A percentile compares a stretch with the other conserved stretches of the same genome.
phyloP scores from a whole-genome alignment of 2,113 vertebrate genomes.

The Larimichthys crocea region DNA sequence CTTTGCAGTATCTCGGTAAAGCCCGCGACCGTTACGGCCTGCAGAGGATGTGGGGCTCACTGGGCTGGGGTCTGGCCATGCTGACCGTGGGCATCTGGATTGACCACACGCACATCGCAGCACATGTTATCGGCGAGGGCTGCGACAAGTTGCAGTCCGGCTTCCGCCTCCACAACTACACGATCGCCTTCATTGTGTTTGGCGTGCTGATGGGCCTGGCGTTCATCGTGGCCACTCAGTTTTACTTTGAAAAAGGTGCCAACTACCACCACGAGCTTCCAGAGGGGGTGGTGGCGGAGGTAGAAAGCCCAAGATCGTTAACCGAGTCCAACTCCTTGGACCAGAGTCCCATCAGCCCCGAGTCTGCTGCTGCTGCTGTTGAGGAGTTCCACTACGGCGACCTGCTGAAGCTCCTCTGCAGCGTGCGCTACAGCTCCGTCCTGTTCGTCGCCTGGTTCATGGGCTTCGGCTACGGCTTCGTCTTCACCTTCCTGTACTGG shows the following conservation, averaged over 20 bases:
- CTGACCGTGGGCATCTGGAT: conserved; percentile 96
- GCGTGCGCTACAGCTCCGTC: conserved; percentile 93
- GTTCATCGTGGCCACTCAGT: conserved; percentile 93
- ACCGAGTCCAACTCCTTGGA: conserved; percentile 51
- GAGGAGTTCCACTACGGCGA: conserved; percentile 89
- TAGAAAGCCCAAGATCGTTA: conserved; percentile 23
- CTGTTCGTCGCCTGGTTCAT: conserved; percentile 99
- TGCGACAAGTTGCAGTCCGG: conserved; percentile 64
- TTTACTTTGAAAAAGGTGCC: conserved; percentile 87
- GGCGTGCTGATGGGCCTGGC: conserved; percentile 94
- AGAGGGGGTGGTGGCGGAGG: conserved; percentile 68
- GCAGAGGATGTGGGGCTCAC: conserved; percentile 98
- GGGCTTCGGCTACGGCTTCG: conserved; percentile 98
- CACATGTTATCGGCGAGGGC: conserved; percentile 8
- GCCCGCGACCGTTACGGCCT: conserved; percentile 95
- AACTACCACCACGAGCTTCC: conserved; percentile 78
- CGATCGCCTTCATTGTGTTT: conserved; percentile 95
- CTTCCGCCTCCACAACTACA: conserved; percentile 90
- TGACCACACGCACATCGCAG: conserved; percentile 89
- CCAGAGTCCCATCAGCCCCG: conserved; percentile 72
- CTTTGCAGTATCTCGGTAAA: conserved; percentile 94
- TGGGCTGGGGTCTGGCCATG: conserved; percentile 98
- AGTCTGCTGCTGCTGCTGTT: conserved; percentile 18
- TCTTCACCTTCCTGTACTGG: conserved; percentile 99
- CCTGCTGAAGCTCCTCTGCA: conserved; percentile 91